Percentiles rank a stretch among this genome's conserved stretches.
phyloP scores from a whole-genome alignment of 2,888 invertebrate genomes.

The Aquatica leii region DNA sequence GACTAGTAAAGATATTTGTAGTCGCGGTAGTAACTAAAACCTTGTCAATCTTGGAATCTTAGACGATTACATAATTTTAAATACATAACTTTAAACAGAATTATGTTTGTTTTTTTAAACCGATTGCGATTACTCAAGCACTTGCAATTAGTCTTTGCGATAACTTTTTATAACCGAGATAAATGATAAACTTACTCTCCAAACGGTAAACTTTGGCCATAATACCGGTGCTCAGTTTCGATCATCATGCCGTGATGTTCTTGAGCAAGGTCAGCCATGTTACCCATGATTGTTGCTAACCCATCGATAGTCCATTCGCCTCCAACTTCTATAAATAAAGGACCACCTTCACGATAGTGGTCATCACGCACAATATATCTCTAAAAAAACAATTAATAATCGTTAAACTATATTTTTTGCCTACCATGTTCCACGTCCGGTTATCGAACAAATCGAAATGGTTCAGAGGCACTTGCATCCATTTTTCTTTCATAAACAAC shows the following conservation, averaged over 20 bases:
- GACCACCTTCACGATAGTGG: constrained; percentile 52
- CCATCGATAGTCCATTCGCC: constrained; percentile 77
- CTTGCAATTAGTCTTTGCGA: too few relatives aligned
- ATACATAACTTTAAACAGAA: too few relatives aligned
- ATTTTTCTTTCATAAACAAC: too few relatives aligned
- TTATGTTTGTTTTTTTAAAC: too few relatives aligned
- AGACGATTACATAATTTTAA: too few relatives aligned
- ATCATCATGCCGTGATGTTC: constrained; percentile 70
- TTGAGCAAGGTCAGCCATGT: constrained; percentile 69
- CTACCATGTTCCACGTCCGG: constrained; percentile 65
- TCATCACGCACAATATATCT: constrained; percentile 2
- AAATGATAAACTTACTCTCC: constrained; percentile 15
- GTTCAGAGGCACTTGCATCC: constrained; percentile 53
- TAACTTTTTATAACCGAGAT: neutral
- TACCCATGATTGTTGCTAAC: constrained; percentile 67
- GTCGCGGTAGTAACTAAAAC: too few relatives aligned
- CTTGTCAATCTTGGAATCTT: too few relatives aligned
- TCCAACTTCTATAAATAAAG: constrained; percentile 73
- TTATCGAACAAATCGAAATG: constrained; percentile 65
- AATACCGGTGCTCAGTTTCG: constrained; percentile 84
- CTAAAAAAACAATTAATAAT: constrained; percentile 13
- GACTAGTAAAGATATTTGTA: too few relatives aligned
- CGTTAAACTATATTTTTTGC: neutral
- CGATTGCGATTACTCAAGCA: too few relatives aligned
- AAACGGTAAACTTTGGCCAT: constrained; percentile 77